Conservation (phyloP, 2,888 invertebrate species). For the Pollenia labialis region DNA sequence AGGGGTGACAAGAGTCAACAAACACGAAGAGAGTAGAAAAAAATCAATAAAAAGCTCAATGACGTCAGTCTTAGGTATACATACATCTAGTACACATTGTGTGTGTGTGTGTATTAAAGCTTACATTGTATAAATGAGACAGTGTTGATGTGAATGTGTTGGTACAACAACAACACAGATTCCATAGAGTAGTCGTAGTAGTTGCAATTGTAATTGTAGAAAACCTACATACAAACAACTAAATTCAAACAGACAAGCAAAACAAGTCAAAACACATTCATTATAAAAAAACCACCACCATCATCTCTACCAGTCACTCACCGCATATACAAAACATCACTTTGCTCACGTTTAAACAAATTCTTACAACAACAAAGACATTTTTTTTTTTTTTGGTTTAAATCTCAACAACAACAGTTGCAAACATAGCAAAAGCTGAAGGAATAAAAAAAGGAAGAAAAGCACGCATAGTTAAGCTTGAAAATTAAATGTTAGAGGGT, state of each 20-base stretch:
- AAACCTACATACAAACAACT: background rate
- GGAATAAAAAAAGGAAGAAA: conserved; percentile 16
- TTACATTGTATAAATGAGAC: background rate
- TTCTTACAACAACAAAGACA: background rate
- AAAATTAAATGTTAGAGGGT: conserved; percentile 14
- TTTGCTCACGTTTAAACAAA: background rate
- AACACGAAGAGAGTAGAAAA: background rate
- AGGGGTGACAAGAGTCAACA: conserved; percentile 24
- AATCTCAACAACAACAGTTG: background rate
- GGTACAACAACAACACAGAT: background rate
- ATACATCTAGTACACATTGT: conserved; percentile 11
- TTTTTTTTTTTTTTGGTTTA: background rate
- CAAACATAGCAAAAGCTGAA: background rate
- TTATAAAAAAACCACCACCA: conserved; percentile 22
- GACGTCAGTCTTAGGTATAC: conserved; percentile 79
- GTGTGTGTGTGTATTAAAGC: conserved; percentile 32
- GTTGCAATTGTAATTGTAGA: conserved; percentile 1
- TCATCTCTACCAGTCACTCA: background rate
- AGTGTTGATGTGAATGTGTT: background rate
- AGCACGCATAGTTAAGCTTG: conserved; percentile 40
- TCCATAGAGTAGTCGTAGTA: conserved; percentile 41
- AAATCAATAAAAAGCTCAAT: conserved; percentile 83
- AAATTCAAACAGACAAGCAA: conserved; percentile 12
- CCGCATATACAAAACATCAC: background rate
- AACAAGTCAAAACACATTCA: conserved; percentile 39